These are phyloP conservation scores for Campoplex nolae DNA, from an alignment of 2,888 invertebrate genomes.

Conservation along the genomic window DNA sequence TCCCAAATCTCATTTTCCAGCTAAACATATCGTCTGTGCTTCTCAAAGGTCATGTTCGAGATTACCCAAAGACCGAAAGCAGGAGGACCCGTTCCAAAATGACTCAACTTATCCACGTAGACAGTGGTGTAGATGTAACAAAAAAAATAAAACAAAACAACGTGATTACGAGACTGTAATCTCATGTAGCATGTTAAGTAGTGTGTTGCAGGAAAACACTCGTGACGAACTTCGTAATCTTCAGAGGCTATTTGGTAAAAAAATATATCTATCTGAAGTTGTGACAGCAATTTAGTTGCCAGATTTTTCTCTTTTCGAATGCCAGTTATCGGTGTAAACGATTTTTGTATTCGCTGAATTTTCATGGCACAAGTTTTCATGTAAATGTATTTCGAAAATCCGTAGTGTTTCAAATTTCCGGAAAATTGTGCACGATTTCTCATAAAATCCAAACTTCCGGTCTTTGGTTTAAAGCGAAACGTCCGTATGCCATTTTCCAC, in stretches of 20 bases:
- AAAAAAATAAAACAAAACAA: background rate
- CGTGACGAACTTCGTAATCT: slow-evolving; percentile 9
- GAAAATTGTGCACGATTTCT: background rate
- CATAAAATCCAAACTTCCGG: slow-evolving; percentile 49
- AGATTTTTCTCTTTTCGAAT: background rate
- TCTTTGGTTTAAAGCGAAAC: slow-evolving; percentile 29
- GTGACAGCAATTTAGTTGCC: background rate
- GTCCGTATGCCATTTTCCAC: slow-evolving; percentile 18
- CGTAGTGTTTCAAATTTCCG: no score
- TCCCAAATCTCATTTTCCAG: background rate
- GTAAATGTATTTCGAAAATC: no score
- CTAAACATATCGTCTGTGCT: slow-evolving; percentile 6
- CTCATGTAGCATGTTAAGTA: slow-evolving; percentile 1
- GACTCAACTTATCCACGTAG: slow-evolving; percentile 9
- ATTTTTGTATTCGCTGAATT: background rate
- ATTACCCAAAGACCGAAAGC: slow-evolving; percentile 1
- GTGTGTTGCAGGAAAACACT: slow-evolving; percentile 7
- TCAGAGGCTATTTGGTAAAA: background rate
- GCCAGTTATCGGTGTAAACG: background rate
- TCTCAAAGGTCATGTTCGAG: slow-evolving; percentile 25
- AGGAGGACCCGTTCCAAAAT: background rate
- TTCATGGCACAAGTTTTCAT: background rate
- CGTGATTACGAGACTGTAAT: slow-evolving; percentile 20
- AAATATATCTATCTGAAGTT: background rate
- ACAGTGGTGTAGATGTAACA: background rate